Evolutionary conservation across 92 coral and sea anemone genomes (phyloP), one percentile per base, ranked within the genome.

Genomic region (Heteractis magnifica): DNA sequence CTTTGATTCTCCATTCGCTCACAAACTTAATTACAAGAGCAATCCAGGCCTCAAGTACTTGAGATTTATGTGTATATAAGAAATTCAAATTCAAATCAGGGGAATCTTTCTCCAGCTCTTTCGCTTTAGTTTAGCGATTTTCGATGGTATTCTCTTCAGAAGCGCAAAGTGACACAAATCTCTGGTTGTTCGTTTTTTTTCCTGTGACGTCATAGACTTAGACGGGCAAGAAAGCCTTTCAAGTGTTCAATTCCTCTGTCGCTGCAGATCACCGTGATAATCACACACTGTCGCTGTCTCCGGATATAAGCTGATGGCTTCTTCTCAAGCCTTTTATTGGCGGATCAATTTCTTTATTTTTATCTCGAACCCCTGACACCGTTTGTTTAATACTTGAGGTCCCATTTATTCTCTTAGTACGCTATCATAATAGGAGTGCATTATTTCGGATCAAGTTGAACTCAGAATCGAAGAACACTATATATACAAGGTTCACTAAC

Each of bases 301-400:
- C 88, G 88, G 88, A 85, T 77, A 77, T 52, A n/a, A 51, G 81
- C 72, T 85, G 88, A 85, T 85, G 88, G 88, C 19, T 53, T 68
- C 77, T 65, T 77, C 88, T 85, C 71, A 78, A 77, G 77, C 64
- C 83, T 71, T 85, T 85, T 85, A 85, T 85, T 85, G 88, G 83
- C n/a, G 76, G 88, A 85, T 85, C 88, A 85, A 85, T 85, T 85
- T 78, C 81, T 85, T 85, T 85, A 77, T 70, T 77, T 85, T 85
- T 85, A 65, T 77, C 83, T 71, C 71, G 65, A 85, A 71, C 78
- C 11, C 56, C 82, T 84, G 82, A 78, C 78, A 85, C 83, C 83
- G 88, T 85, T 85, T 85, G 88, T 85, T 85, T 85, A 85, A 85
- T 52, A 53, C 88, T 77, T 77, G 77, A 77, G 52, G 76, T 60